Conservation (phyloP, 2,113 vertebrate species). For the Chloropsis hardwickii region DNA sequence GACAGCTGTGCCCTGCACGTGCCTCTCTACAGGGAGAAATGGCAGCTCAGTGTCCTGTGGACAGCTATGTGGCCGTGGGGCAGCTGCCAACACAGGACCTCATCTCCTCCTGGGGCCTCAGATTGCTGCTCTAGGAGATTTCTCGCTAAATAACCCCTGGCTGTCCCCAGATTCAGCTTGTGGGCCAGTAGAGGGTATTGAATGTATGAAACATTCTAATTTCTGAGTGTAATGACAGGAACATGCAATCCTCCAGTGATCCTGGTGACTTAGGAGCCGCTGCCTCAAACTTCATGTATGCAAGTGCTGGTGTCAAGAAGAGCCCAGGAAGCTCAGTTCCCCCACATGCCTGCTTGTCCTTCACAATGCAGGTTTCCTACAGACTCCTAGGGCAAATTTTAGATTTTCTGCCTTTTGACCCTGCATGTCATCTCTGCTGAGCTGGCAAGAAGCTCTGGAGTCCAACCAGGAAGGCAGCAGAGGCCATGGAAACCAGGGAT, state of each 20-base stretch:
- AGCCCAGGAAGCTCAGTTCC: not conserved
- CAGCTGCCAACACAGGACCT: not conserved
- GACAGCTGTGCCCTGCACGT: fast-evolving
- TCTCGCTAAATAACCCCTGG: not conserved
- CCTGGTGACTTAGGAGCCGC: fast-evolving
- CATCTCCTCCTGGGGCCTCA: not conserved
- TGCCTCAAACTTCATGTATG: fast-evolving
- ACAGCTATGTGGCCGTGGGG: not conserved
- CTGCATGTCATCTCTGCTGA: not conserved
- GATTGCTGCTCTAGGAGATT: not conserved
- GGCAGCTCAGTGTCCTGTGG: not conserved
- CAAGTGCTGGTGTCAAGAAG: not conserved
- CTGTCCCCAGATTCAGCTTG: not conserved
- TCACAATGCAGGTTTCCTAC: not conserved
- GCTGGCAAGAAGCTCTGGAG: not conserved
- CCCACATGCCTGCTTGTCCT: fast-evolving
- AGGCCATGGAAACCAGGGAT: not conserved
- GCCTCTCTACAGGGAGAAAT: not conserved
- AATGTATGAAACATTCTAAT: not conserved
- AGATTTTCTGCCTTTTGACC: not conserved
- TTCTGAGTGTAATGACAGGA: not conserved
- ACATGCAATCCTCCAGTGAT: fast-evolving
- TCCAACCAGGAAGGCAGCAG: fast-evolving
- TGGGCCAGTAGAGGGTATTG: not conserved
- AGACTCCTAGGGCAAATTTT: not conserved